Evolutionary conservation across 2,797 vertebrate species (phyloP).

Genomic region (Fratercula arctica): DNA sequence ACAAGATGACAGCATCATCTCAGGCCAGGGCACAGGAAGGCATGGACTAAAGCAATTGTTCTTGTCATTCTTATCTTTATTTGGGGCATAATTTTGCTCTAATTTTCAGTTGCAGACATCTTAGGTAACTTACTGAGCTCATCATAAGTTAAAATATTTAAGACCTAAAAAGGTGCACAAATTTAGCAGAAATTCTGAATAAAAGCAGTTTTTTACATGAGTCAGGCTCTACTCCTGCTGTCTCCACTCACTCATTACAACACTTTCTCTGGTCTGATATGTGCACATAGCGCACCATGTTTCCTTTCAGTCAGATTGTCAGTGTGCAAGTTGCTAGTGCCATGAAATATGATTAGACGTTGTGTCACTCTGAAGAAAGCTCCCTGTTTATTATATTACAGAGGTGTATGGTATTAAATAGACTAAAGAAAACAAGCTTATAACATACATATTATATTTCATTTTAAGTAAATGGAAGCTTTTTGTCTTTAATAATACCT

Average conservation of each 20-base stretch:
- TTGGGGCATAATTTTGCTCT: conserved; percentile 67
- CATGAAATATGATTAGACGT: neutral
- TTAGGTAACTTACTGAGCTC: conserved; percentile 59
- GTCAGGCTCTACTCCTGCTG: conserved; percentile 20
- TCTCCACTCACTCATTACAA: conserved; percentile 31
- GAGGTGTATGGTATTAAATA: neutral
- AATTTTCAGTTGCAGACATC: conserved; percentile 54
- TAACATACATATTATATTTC: neutral
- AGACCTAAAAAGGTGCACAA: neutral
- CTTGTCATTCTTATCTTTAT: conserved; percentile 67
- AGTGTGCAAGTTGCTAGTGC: conserved; percentile 2
- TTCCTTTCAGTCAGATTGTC: conserved; percentile 43
- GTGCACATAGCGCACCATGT: conserved; percentile 22
- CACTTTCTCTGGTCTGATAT: conserved; percentile 33
- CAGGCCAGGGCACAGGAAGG: conserved; percentile 75
- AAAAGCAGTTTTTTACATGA: conserved; percentile 35
- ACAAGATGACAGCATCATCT: conserved; percentile 71
- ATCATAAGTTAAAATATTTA: conserved; percentile 41
- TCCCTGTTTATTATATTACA: conserved; percentile 4
- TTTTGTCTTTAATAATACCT: neutral
- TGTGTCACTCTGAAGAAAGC: neutral
- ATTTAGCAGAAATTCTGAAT: conserved; percentile 16
- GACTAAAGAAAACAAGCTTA: neutral
- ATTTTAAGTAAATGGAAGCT: conserved; percentile 21
- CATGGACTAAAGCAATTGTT: conserved; percentile 71